These are phyloP conservation scores for Crematogaster levior DNA, from an alignment of 2,888 invertebrate genomes.

Conservation along the genomic window DNA sequence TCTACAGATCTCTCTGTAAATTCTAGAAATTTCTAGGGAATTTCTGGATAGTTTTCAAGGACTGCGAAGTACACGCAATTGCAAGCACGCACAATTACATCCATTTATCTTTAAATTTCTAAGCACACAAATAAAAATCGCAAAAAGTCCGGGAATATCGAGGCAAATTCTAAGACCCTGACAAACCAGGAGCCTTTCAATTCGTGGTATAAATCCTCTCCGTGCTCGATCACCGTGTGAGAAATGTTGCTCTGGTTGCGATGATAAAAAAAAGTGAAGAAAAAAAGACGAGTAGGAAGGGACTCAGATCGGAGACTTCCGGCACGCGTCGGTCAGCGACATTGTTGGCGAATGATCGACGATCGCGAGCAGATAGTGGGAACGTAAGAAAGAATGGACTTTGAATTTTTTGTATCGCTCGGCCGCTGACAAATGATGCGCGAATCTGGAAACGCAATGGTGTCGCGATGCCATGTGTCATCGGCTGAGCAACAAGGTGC, in stretches of 20 bases:
- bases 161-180: background rate
- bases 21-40: slow-evolving; percentile 6
- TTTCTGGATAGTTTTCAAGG: background rate
- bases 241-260: slow-evolving; percentile 28
- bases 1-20: background rate
- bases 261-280: background rate
- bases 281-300: slow-evolving; percentile 22
- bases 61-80: background rate
- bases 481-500: slow-evolving; percentile 64
- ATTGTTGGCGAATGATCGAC: slow-evolving; percentile 72
- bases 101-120: slow-evolving; percentile 14
- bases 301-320: slow-evolving; percentile 56
- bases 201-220: slow-evolving; percentile 43
- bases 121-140: slow-evolving; percentile 6
- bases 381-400: slow-evolving; percentile 72
- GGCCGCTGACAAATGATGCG: slow-evolving; percentile 73
- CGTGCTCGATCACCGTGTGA: slow-evolving; percentile 34
- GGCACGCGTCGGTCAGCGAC: slow-evolving; percentile 62
- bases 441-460: slow-evolving; percentile 62
- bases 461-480: slow-evolving; percentile 72
- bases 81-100: background rate
- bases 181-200: slow-evolving; percentile 35
- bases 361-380: slow-evolving; percentile 64
- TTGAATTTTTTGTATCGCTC: slow-evolving; percentile 62
- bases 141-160: background rate